Evolutionary conservation across 2,113 vertebrate genomes (phyloP).

Genomic region (Phalacrocorax carbo): DNA sequence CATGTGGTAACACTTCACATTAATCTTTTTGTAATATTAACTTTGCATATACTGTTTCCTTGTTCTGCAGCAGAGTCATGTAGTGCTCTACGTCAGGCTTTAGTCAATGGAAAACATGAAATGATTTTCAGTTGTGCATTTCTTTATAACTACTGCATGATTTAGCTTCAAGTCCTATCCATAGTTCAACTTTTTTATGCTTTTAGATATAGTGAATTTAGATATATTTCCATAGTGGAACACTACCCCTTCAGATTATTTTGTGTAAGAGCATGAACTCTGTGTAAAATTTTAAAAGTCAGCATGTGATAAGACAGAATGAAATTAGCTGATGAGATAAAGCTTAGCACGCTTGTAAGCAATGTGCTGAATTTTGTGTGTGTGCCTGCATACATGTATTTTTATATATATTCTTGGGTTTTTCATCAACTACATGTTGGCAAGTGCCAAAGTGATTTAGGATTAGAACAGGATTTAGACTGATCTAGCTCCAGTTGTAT

Average conservation of each 20-base stretch:
- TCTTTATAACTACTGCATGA: not conserved
- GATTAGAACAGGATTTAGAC: not conserved
- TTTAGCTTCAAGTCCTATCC: not conserved
- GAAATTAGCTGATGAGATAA: not conserved
- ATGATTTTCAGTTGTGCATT: not conserved
- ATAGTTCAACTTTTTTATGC: not conserved
- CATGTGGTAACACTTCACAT: not conserved
- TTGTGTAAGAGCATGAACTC: not conserved
- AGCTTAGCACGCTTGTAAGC: not conserved
- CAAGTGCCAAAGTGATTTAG: not conserved
- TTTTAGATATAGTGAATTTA: conserved; percentile 3
- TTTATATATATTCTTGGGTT: not conserved
- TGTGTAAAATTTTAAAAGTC: conserved; percentile 6
- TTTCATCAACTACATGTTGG: not conserved
- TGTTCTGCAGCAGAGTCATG: not conserved
- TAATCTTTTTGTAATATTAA: not conserved
- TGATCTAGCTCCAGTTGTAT: not conserved
- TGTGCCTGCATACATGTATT: not conserved
- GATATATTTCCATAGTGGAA: not conserved
- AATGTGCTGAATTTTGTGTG: not conserved
- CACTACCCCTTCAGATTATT: not conserved
- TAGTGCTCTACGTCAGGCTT: not conserved
- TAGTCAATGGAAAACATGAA: not conserved
- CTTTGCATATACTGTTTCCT: conserved; percentile 2
- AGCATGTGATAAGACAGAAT: not conserved